A percentile compares a stretch with the other conserved stretches of the same genome.
phyloP scores from a whole-genome alignment of 2,888 invertebrate species.

The Elysia crispata region DNA sequence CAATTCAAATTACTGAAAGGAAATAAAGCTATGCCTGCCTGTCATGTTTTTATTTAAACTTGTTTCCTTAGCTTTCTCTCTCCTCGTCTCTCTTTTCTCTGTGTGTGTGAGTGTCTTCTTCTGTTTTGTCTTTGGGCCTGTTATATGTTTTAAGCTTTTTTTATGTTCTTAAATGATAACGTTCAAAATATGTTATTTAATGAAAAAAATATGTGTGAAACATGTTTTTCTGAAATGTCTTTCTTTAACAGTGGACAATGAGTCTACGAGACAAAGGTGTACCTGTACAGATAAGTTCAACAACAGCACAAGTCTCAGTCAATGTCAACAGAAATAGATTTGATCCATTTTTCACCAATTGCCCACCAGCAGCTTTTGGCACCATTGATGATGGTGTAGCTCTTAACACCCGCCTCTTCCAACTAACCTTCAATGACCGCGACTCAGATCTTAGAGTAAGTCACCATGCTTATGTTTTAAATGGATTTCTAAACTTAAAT shows the following conservation, averaged over 20 bases:
- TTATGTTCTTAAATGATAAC: too few relatives aligned
- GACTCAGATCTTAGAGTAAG: slow-evolving; percentile 46
- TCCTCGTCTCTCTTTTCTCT: too few relatives aligned
- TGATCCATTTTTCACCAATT: slow-evolving; percentile 58
- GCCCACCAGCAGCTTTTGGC: slow-evolving; percentile 3
- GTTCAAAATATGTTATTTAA: too few relatives aligned
- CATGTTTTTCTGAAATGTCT: neutral
- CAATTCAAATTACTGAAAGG: too few relatives aligned
- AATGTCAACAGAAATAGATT: slow-evolving; percentile 59
- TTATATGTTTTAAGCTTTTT: too few relatives aligned
- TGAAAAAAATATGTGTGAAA: too few relatives aligned
- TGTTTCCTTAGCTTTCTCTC: too few relatives aligned
- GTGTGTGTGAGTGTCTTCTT: too few relatives aligned
- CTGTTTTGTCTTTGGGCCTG: too few relatives aligned
- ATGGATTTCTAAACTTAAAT: neutral
- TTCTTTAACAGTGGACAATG: slow-evolving; percentile 56
- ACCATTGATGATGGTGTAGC: slow-evolving; percentile 49
- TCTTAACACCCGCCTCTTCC: slow-evolving; percentile 48
- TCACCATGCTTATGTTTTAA: neutral
- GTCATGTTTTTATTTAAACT: too few relatives aligned
- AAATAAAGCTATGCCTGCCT: too few relatives aligned
- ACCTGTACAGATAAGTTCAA: slow-evolving; percentile 37
- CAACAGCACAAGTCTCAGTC: slow-evolving; percentile 53
- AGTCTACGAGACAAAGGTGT: slow-evolving; percentile 57
- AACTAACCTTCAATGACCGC: slow-evolving; percentile 58